phyloP scores from a whole-genome alignment of 2,797 vertebrate species.

The Eupleurogrammus muticus region DNA sequence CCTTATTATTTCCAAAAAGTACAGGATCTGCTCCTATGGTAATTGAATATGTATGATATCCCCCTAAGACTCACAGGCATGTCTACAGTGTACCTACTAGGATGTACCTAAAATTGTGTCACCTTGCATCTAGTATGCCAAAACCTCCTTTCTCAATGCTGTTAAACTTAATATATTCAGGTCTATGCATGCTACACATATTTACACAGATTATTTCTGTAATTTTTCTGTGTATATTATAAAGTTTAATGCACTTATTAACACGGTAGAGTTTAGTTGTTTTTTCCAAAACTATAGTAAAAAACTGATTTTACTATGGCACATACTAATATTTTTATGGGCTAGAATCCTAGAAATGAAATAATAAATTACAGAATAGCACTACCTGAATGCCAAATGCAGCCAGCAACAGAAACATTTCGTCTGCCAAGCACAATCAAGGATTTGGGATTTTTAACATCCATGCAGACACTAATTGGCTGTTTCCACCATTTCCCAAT shows the following conservation, averaged over 20 bases:
- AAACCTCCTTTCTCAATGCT: neutral
- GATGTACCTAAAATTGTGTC: neutral
- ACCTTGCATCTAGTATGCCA: neutral
- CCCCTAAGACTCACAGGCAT: neutral
- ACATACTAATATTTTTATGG: neutral
- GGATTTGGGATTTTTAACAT: constrained; percentile 1
- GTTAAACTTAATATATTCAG: neutral
- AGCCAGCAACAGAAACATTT: neutral
- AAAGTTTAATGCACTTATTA: neutral
- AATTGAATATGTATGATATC: neutral
- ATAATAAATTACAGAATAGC: neutral
- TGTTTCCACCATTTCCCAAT: neutral
- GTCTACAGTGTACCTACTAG: neutral
- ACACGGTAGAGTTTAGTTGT: neutral
- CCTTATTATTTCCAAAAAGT: no score
- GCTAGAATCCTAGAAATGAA: neutral
- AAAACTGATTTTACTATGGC: neutral
- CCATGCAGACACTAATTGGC: constrained; percentile 15
- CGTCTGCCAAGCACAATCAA: neutral
- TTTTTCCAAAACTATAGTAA: neutral
- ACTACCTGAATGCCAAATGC: neutral
- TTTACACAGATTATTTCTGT: neutral
- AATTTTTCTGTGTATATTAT: neutral
- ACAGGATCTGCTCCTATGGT: neutral
- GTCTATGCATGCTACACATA: neutral